Conservation (phyloP, 35 echinoderm and acorn worm genomes). For the Strongylocentrotus purpuratus region DNA sequence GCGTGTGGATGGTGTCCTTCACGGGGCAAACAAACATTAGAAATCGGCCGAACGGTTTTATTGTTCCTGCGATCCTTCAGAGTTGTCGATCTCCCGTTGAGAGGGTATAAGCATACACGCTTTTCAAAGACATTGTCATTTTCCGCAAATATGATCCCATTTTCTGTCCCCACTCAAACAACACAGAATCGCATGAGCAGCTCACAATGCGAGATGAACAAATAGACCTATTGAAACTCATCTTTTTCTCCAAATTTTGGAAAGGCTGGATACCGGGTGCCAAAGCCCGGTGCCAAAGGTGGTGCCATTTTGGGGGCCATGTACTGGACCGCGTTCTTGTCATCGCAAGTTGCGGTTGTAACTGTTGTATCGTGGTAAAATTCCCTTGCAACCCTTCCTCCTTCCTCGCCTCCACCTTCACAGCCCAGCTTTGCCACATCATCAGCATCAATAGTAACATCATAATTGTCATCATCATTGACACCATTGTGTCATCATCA, state of each 20-base stretch:
- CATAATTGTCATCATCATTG: too few relatives aligned
- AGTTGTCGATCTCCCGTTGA: not conserved
- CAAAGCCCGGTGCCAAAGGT: not conserved
- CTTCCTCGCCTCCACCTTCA: too few relatives aligned
- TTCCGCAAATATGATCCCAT: not conserved
- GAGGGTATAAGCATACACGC: slow-evolving; percentile 9
- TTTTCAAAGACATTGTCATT: not conserved
- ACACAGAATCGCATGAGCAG: not conserved
- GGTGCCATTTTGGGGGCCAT: not conserved
- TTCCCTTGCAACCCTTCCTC: too few relatives aligned
- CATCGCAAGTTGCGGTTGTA: too few relatives aligned
- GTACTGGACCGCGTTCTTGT: not conserved
- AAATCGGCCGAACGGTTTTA: not conserved
- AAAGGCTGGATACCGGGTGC: not conserved
- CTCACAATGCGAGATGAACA: slow-evolving; percentile 1
- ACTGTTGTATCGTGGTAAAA: too few relatives aligned
- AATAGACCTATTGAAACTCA: not conserved
- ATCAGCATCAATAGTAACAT: too few relatives aligned
- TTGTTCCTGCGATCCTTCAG: not conserved
- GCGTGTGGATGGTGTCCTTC: slow-evolving; percentile 7
- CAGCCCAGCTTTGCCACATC: too few relatives aligned
- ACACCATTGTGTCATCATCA: too few relatives aligned
- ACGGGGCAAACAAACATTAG: not conserved
- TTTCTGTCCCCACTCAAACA: not conserved
- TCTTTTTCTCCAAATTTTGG: not conserved